Percentiles rank a stretch among this genome's conserved stretches.
Conservation (phyloP, 2,113 vertebrate species). For the Connochaetes taurinus region DNA sequence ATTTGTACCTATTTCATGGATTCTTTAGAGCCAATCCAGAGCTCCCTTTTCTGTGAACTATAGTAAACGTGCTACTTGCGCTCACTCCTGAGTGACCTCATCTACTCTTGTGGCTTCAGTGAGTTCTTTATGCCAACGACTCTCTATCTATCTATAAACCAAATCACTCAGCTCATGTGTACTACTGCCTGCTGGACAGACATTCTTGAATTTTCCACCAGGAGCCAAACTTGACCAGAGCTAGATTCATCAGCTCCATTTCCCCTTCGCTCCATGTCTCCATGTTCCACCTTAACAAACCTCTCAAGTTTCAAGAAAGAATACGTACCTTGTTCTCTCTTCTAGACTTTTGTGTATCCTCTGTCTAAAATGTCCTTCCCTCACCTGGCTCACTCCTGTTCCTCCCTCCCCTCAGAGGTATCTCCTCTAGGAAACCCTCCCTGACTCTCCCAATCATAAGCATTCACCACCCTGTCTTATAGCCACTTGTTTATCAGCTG, state of each 20-base stretch:
- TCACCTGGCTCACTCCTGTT: not conserved
- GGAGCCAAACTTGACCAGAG: not conserved
- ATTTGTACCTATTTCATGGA: not conserved
- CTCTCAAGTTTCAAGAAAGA: not conserved
- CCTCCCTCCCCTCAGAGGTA: not conserved
- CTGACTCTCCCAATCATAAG: not conserved
- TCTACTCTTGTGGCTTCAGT: not conserved
- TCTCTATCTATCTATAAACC: not conserved
- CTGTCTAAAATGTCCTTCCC: not conserved
- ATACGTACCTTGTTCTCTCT: not conserved
- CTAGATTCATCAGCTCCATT: not conserved
- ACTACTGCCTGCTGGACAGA: not conserved
- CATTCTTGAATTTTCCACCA: not conserved
- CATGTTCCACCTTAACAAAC: not conserved
- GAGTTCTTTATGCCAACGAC: not conserved
- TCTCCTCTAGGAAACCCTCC: not conserved
- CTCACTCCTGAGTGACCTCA: not conserved
- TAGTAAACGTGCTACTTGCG: not conserved
- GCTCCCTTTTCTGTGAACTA: not conserved
- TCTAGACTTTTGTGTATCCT: not conserved
- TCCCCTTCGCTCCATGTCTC: not conserved
- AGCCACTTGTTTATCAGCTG: not conserved
- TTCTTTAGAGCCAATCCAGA: not conserved
- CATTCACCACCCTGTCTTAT: not conserved
- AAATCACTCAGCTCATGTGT: not conserved